Conservation (phyloP, 2,113 vertebrate species). For the Lasiurus cinereus region DNA sequence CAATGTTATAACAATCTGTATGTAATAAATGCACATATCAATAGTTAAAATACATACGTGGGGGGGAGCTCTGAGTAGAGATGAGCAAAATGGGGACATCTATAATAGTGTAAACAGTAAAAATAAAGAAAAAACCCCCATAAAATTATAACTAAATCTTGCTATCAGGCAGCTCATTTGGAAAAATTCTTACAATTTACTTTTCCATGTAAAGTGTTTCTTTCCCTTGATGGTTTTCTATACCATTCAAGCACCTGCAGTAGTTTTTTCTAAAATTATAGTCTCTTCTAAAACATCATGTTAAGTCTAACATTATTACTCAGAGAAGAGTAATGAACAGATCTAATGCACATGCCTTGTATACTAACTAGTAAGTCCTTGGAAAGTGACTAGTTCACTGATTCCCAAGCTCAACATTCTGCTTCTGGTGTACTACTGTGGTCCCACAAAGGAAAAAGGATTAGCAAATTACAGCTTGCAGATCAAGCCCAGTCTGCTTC, state of each 20-base stretch:
- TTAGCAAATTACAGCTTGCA: neutral
- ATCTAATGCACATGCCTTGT: neutral
- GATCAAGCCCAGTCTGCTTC: neutral
- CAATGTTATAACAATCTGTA: neutral
- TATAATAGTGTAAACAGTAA: neutral
- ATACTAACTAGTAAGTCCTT: neutral
- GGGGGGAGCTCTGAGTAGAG: neutral
- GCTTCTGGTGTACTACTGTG: neutral
- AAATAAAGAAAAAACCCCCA: neutral
- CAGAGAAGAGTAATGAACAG: neutral
- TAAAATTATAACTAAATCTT: slow-evolving; percentile 32
- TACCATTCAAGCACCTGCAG: neutral
- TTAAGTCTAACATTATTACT: slow-evolving; percentile 32
- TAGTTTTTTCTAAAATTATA: neutral
- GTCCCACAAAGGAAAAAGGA: neutral
- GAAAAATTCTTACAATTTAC: slow-evolving; percentile 26
- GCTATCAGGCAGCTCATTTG: neutral
- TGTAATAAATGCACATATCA: neutral
- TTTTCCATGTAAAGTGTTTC: neutral
- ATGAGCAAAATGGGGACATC: neutral
- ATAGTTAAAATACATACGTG: neutral
- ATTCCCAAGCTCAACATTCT: neutral
- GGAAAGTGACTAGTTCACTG: neutral
- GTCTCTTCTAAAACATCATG: slow-evolving; percentile 38
- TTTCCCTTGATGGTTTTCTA: neutral